These are phyloP conservation scores for Ochropacha duplaris DNA, from an alignment of 2,888 invertebrate genomes.

Conservation along the genomic window DNA sequence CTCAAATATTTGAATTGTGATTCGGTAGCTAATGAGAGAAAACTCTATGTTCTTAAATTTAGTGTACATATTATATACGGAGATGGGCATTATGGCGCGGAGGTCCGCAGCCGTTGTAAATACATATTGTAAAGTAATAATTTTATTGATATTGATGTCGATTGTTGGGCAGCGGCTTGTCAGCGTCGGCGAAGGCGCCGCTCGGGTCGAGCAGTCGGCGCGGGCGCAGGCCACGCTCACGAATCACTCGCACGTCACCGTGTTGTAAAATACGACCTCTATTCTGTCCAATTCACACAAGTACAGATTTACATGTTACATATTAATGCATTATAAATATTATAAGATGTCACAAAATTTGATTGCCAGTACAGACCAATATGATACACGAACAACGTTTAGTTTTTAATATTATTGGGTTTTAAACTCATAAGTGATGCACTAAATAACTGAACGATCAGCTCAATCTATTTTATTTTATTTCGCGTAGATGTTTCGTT, in stretches of 20 bases:
- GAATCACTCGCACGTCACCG: slow-evolving; percentile 32
- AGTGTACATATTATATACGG: slow-evolving; percentile 81
- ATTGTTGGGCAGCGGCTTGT: slow-evolving; percentile 33
- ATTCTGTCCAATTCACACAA: slow-evolving; percentile 77
- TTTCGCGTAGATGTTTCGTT: slow-evolving; percentile 69
- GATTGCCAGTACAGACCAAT: slow-evolving; percentile 75
- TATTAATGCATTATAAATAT: slow-evolving; percentile 66
- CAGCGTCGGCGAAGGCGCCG: slow-evolving; percentile 11
- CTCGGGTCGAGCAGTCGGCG: slow-evolving; percentile 3
- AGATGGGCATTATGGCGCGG: slow-evolving; percentile 80
- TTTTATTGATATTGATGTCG: slow-evolving; percentile 70
- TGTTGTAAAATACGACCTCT: slow-evolving; percentile 66
- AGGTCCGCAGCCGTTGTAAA: slow-evolving; percentile 73
- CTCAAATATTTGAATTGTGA: slow-evolving; percentile 82
- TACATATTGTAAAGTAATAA: slow-evolving; percentile 79
- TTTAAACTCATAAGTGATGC: slow-evolving; percentile 66
- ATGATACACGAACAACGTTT: slow-evolving; percentile 61
- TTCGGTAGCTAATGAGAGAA: slow-evolving; percentile 83
- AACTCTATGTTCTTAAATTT: slow-evolving; percentile 80
- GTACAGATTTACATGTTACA: slow-evolving; percentile 74
- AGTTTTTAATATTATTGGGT: slow-evolving; percentile 64
- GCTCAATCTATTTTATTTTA: slow-evolving; percentile 69
- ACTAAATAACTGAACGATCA: slow-evolving; percentile 63
- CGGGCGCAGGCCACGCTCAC: slow-evolving; percentile 1
- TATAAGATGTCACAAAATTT: slow-evolving; percentile 75